phyloP scores from a whole-genome alignment of 2,888 invertebrate species.

The Acrocyrtus sp. region DNA sequence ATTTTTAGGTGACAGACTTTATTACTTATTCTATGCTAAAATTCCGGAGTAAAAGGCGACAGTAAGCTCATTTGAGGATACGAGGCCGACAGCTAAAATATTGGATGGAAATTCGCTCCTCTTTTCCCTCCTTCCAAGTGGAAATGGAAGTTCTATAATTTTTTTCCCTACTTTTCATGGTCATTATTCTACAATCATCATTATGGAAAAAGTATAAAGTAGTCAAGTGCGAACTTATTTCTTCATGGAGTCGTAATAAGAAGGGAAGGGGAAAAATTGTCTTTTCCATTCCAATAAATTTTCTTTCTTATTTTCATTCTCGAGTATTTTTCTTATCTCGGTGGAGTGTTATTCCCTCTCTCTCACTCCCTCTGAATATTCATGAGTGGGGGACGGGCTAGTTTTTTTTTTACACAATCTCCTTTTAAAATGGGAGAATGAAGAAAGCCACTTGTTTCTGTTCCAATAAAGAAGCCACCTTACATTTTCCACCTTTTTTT shows the following conservation, averaged over 20 bases:
- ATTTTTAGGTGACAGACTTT: slow-evolving; percentile 39
- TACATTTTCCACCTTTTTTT: too few relatives aligned
- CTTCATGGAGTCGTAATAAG: too few relatives aligned
- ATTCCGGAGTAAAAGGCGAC: too few relatives aligned
- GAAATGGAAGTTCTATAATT: neutral
- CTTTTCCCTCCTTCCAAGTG: neutral
- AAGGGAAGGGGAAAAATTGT: slow-evolving; percentile 49
- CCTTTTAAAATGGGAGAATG: slow-evolving; percentile 12
- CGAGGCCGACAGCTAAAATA: slow-evolving; percentile 46
- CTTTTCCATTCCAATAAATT: slow-evolving; percentile 50
- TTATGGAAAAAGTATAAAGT: neutral
- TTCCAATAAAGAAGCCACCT: too few relatives aligned
- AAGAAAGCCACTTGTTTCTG: slow-evolving; percentile 29
- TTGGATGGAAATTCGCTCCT: slow-evolving; percentile 14
- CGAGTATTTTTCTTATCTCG: neutral
- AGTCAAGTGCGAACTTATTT: neutral
- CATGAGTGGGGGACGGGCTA: too few relatives aligned
- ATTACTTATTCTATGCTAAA: too few relatives aligned
- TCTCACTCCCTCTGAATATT: slow-evolving; percentile 41
- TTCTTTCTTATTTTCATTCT: slow-evolving; percentile 41
- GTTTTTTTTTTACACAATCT: too few relatives aligned
- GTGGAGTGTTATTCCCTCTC: too few relatives aligned
- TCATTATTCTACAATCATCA: slow-evolving; percentile 28
- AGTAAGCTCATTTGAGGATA: neutral
- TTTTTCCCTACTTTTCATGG: slow-evolving; percentile 6